Evolutionary conservation across 2,888 invertebrate species (phyloP).

Genomic region (Tenodera sinensis): DNA sequence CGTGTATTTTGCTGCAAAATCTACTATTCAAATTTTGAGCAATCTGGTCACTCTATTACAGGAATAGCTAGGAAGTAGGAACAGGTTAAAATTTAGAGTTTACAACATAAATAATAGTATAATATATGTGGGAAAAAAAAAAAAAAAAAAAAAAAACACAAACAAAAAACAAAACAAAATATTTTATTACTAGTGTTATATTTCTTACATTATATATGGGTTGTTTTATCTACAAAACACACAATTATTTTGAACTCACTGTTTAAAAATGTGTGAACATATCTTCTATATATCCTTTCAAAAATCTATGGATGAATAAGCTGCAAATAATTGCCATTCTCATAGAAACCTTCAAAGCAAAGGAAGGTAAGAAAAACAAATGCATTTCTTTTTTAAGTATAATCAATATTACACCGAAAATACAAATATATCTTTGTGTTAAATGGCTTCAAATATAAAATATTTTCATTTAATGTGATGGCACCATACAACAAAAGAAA

Average conservation of each 20-base stretch:
- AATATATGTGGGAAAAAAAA: no score
- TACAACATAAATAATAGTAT: no score
- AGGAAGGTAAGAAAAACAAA: background rate
- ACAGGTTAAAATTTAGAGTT: no score
- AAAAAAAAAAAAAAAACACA: no score
- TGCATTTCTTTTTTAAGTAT: background rate
- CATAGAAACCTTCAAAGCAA: background rate
- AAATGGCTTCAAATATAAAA: background rate
- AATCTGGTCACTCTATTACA: no score
- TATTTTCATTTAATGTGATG: background rate
- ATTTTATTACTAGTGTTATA: no score
- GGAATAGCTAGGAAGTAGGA: no score
- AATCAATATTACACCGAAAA: background rate
- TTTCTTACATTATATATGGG: no score
- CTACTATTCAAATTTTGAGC: no score
- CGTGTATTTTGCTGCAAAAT: no score
- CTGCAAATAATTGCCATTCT: no score
- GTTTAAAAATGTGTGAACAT: background rate
- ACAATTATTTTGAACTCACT: background rate
- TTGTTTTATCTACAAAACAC: background rate
- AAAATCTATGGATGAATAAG: background rate
- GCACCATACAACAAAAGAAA: background rate
- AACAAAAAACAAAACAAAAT: no score
- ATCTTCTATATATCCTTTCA: background rate
- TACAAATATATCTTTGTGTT: background rate